phyloP scores from a whole-genome alignment of 2,797 vertebrate species.

The Myiotriccus ornatus region DNA sequence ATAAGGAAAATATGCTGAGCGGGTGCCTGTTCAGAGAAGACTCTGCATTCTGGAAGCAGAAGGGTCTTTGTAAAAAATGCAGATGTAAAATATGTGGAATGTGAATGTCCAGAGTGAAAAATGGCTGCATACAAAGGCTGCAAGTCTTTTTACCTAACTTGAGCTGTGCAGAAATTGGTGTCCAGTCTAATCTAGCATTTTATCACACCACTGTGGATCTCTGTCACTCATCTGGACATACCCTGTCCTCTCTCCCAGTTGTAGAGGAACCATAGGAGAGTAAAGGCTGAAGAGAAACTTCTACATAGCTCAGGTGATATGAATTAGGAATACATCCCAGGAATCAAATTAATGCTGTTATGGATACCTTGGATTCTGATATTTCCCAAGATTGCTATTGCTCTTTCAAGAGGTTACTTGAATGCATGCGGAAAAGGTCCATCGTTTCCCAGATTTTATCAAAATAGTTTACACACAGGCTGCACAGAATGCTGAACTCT shows the following conservation, averaged over 20 bases:
- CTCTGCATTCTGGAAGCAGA: background rate
- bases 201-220: background rate
- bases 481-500: background rate
- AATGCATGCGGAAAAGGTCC: background rate
- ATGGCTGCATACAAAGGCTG: background rate
- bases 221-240: background rate
- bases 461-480: background rate
- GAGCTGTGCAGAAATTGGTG: background rate
- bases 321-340: background rate
- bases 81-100: background rate
- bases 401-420: conserved; percentile 18
- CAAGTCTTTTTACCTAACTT: background rate
- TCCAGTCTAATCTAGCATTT: background rate
- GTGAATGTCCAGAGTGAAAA: background rate
- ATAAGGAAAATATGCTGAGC: background rate
- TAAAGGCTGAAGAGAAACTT: background rate
- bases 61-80: background rate
- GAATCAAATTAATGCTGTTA: background rate
- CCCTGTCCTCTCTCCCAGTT: background rate
- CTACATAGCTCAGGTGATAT: background rate
- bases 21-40: background rate
- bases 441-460: background rate
- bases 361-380: background rate
- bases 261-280: background rate
- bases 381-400: background rate